These are phyloP conservation scores for Meriones unguiculatus DNA, from an alignment of 2,113 vertebrate genomes.

Conservation along the genomic window DNA sequence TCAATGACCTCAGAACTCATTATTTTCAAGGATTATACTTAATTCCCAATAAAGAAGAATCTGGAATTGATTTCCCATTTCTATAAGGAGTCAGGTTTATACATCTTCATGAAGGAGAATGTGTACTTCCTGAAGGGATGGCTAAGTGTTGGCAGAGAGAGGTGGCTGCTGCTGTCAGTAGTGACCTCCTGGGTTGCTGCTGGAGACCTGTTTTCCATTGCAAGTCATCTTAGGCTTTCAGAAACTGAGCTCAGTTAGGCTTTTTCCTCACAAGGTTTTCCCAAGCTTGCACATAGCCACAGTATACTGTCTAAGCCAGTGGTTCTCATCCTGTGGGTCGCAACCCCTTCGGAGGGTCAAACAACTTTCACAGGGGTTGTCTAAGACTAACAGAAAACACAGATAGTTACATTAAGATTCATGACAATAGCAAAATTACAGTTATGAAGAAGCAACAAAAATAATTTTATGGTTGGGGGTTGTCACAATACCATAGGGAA, in stretches of 20 bases:
- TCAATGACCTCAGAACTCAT: constrained; percentile 75
- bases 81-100: neutral
- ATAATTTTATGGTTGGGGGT: neutral
- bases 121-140: fast-evolving
- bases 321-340: neutral
- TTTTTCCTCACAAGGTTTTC: neutral
- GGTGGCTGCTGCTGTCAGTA: neutral
- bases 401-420: neutral
- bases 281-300: neutral
- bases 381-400: neutral
- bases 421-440: neutral
- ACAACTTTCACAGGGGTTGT: neutral
- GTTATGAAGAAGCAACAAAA: neutral
- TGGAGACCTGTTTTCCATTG: constrained; percentile 48
- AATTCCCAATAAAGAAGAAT: constrained; percentile 71
- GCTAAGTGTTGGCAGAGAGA: neutral
- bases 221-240: neutral
- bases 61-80: constrained; percentile 79
- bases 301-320: fast-evolving
- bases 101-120: constrained; percentile 15
- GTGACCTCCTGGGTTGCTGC: constrained; percentile 11
- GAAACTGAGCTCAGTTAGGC: neutral
- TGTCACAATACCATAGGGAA: neutral
- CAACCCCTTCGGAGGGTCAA: neutral
- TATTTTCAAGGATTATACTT: constrained; percentile 74